phyloP scores from a whole-genome alignment of 2,888 invertebrate species.

The Euplagia quadripunctaria region DNA sequence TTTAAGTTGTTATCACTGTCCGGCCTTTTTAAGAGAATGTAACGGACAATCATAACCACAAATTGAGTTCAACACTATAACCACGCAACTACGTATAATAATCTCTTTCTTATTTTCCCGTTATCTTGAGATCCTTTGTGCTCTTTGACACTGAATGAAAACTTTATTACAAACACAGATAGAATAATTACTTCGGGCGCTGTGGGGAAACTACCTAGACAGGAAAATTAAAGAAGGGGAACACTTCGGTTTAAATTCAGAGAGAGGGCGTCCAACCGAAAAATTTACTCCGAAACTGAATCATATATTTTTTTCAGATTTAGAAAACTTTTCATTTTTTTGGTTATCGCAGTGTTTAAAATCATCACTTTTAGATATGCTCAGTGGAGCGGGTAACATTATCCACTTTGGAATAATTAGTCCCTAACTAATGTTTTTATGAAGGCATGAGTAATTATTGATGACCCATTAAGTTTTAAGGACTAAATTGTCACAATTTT shows the following conservation, averaged over 20 bases:
- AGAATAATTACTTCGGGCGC: slow-evolving; percentile 50
- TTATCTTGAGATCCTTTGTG: slow-evolving; percentile 39
- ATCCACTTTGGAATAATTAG: slow-evolving; percentile 43
- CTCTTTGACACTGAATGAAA: slow-evolving; percentile 36
- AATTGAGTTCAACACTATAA: slow-evolving; percentile 15
- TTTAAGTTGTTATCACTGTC: too few species aligned
- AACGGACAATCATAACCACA: neutral
- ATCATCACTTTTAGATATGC: slow-evolving; percentile 34
- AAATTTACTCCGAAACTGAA: slow-evolving; percentile 48
- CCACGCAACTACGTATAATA: slow-evolving; percentile 20
- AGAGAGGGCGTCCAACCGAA: slow-evolving; percentile 45
- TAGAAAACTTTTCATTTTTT: slow-evolving; percentile 39
- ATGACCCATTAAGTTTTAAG: slow-evolving; percentile 17
- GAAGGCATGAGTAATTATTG: slow-evolving; percentile 32
- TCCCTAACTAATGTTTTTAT: slow-evolving; percentile 38
- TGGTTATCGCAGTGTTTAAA: slow-evolving; percentile 38
- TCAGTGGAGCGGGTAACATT: slow-evolving; percentile 38
- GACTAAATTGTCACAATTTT: slow-evolving; percentile 2
- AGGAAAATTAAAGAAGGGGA: slow-evolving; percentile 34
- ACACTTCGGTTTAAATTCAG: slow-evolving; percentile 38
- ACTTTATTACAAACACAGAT: slow-evolving; percentile 41
- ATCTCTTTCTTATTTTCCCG: slow-evolving; percentile 25
- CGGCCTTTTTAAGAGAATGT: neutral
- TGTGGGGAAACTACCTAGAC: slow-evolving; percentile 40
- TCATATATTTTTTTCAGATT: slow-evolving; percentile 42